Conservation (phyloP, 2,797 vertebrate species). For the Chromis chromis region DNA sequence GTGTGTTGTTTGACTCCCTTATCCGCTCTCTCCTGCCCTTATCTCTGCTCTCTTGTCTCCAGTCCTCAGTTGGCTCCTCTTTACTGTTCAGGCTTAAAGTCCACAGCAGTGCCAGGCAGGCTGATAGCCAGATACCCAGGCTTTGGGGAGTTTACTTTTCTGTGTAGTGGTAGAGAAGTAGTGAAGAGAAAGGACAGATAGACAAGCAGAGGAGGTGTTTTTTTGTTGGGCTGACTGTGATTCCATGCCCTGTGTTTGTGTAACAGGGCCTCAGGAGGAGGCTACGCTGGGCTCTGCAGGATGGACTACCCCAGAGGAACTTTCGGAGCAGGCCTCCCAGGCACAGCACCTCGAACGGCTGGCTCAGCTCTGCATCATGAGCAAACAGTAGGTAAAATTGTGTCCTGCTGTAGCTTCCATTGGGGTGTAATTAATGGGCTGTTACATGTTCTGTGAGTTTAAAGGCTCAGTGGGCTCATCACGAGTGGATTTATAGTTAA, state of each 20-base stretch:
- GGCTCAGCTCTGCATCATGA: constrained; percentile 88
- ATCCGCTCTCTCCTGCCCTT: constrained; percentile 70
- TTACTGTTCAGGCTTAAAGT: constrained; percentile 70
- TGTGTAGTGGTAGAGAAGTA: constrained; percentile 20
- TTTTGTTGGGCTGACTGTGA: constrained; percentile 70
- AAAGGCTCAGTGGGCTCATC: constrained; percentile 29
- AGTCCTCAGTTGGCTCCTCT: constrained; percentile 68
- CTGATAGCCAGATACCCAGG: constrained; percentile 67
- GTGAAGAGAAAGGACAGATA: constrained; percentile 12
- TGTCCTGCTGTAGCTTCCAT: constrained; percentile 37
- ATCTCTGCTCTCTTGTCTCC: constrained; percentile 73
- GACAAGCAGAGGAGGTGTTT: constrained; percentile 13
- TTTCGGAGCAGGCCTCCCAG: constrained; percentile 86
- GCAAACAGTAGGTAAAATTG: constrained; percentile 87
- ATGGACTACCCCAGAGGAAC: constrained; percentile 85
- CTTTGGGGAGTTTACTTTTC: constrained; percentile 78
- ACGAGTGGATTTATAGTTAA: constrained; percentile 19
- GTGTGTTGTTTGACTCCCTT: constrained; percentile 68
- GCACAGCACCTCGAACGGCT: constrained; percentile 85
- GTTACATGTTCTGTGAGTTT: constrained; percentile 22
- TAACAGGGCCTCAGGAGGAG: constrained; percentile 90
- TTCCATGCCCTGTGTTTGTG: constrained; percentile 85
- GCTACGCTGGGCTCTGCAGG: constrained; percentile 77
- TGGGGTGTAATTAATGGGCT: constrained; percentile 29
- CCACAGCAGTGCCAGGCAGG: constrained; percentile 42